A percentile compares a stretch with the other conserved stretches of the same genome.
Evolutionary conservation across 2,113 vertebrate genomes (phyloP).

Genomic region (Arenaria interpres): DNA sequence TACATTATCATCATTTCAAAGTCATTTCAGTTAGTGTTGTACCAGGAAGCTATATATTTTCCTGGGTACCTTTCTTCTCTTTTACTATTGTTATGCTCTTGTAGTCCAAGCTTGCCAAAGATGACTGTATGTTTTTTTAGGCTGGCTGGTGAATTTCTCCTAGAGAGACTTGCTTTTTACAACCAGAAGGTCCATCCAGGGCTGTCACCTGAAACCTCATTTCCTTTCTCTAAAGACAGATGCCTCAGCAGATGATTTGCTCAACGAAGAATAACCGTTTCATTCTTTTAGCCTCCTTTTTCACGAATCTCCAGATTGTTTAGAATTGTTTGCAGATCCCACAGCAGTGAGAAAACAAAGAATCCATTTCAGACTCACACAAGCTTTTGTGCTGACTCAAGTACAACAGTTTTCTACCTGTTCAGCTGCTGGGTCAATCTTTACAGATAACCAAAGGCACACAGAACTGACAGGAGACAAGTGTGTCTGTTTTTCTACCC

Average conservation of each 20-base stretch:
- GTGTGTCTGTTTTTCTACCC: not conserved
- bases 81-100: not conserved
- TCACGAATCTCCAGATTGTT: not conserved
- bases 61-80: not conserved
- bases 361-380: not conserved
- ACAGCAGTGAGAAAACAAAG: not conserved
- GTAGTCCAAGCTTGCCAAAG: not conserved
- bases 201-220: not conserved
- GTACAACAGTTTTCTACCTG: not conserved
- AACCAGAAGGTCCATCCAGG: not conserved
- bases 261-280: fast-evolving
- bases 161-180: not conserved
- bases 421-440: not conserved
- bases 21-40: not conserved
- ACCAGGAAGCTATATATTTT: not conserved
- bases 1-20: not conserved
- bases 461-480: not conserved
- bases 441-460: not conserved
- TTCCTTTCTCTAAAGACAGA: not conserved
- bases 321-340: not conserved
- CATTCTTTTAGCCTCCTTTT: not conserved
- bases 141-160: not conserved
- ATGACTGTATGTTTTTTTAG: not conserved
- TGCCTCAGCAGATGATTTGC: not conserved
- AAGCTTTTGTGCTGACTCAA: not conserved